phyloP scores from a whole-genome alignment of 1,140 invertebrate genomes.

The Atopsyche davidsoni region DNA sequence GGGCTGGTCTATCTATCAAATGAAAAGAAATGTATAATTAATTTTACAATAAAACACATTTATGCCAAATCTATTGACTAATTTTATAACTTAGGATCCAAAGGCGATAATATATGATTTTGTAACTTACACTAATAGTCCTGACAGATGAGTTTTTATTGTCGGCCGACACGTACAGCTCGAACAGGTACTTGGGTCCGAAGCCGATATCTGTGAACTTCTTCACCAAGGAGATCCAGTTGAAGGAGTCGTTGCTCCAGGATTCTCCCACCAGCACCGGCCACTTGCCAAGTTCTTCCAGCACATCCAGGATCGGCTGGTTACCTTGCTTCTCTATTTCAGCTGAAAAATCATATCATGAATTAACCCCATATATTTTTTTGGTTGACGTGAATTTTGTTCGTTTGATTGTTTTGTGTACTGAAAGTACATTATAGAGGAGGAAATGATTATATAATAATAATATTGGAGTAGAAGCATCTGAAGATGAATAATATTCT shows the following conservation, averaged over 20 bases:
- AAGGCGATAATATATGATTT: not conserved
- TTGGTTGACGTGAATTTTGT: too few species aligned
- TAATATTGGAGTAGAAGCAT: too few species aligned
- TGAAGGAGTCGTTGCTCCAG: slow-evolving; percentile 67
- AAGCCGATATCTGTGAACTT: slow-evolving; percentile 72
- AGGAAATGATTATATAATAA: too few species aligned
- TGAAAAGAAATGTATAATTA: not conserved
- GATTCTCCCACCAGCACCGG: slow-evolving; percentile 71
- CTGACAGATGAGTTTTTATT: slow-evolving; percentile 80
- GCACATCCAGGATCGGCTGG: slow-evolving; percentile 59
- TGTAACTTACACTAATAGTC: slow-evolving; percentile 77
- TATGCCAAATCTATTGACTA: slow-evolving; percentile 2
- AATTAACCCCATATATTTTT: too few species aligned
- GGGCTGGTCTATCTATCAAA: slow-evolving; percentile 80
- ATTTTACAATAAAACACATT: not conserved
- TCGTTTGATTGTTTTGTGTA: too few species aligned
- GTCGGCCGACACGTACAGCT: slow-evolving; percentile 82
- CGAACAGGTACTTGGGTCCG: slow-evolving; percentile 83
- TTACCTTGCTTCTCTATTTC: slow-evolving; percentile 68
- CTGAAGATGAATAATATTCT: too few species aligned
- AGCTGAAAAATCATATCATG: slow-evolving; percentile 42
- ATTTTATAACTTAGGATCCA: too few species aligned
- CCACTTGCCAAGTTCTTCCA: slow-evolving; percentile 81
- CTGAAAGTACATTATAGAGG: too few species aligned
- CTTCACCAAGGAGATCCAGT: slow-evolving; percentile 77